A percentile compares a stretch with the other conserved stretches of the same genome.
These are phyloP conservation scores for Pterocles orientalis DNA, from an alignment of 2,113 vertebrate genomes.

Conservation along the genomic window DNA sequence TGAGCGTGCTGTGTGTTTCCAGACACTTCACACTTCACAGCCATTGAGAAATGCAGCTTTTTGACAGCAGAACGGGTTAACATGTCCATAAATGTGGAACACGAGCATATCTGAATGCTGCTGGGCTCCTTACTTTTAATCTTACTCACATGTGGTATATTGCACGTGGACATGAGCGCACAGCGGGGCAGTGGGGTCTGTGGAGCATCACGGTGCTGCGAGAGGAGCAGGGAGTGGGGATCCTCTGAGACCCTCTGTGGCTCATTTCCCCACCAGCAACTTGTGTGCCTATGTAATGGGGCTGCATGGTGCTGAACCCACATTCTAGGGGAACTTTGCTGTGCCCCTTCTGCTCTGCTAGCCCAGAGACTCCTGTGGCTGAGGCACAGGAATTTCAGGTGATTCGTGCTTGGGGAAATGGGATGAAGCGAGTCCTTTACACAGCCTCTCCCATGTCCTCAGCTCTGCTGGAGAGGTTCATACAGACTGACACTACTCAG, in stretches of 20 bases:
- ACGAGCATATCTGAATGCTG: neutral
- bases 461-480: neutral
- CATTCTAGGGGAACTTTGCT: neutral
- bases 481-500: neutral
- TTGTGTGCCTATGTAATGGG: fast-evolving
- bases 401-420: neutral
- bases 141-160: neutral
- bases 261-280: neutral
- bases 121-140: neutral
- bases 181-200: neutral
- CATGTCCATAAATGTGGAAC: neutral
- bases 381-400: neutral
- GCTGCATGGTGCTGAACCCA: fast-evolving
- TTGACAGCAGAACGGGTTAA: neutral
- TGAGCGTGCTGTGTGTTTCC: neutral
- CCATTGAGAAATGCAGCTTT: neutral
- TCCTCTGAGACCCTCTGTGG: neutral
- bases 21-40: constrained; percentile 3
- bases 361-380: neutral
- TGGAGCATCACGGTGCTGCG: fast-evolving
- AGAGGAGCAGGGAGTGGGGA: fast-evolving
- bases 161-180: fast-evolving
- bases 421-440: neutral
- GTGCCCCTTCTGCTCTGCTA: neutral
- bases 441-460: neutral